A percentile compares a stretch with the other conserved stretches of the same genome.
phyloP scores from a whole-genome alignment of 2,888 invertebrate genomes.

The Cantharis flavilabris region DNA sequence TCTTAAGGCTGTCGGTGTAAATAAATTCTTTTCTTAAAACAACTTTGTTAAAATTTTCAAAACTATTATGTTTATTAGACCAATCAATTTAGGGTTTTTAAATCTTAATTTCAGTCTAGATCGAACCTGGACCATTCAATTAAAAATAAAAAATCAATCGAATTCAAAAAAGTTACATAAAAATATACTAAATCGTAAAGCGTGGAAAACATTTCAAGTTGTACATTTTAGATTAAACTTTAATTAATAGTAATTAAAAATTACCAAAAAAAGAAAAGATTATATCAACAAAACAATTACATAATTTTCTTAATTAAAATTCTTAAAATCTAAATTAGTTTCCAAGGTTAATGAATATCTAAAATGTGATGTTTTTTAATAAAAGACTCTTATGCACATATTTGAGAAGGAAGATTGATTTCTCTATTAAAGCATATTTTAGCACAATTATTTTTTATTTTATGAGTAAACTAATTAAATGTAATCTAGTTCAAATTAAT shows the following conservation, averaged over 20 bases:
- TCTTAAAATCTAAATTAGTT: not conserved
- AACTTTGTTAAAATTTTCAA: not conserved
- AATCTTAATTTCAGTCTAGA: not conserved
- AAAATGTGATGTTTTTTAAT: not conserved
- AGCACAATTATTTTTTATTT: too few species aligned
- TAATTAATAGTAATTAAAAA: not conserved
- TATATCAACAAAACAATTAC: not conserved
- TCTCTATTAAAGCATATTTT: too few species aligned
- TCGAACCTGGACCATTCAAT: not conserved
- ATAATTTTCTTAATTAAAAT: not conserved
- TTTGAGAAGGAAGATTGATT: too few species aligned
- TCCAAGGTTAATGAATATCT: not conserved
- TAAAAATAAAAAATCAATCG: not conserved
- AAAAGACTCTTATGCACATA: too few species aligned
- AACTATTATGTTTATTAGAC: not conserved
- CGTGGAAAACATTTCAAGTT: too few species aligned
- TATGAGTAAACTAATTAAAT: too few species aligned
- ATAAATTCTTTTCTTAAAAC: not conserved
- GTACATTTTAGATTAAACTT: not conserved
- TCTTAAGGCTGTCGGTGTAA: not conserved
- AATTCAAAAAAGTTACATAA: too few species aligned
- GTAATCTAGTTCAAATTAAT: too few species aligned
- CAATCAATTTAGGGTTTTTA: not conserved
- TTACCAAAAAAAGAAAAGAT: not conserved
- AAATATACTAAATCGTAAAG: too few species aligned